Base-by-base conservation (phyloP, 1,140 invertebrate species). In the Aphelenchoides fujianensis region DNA sequence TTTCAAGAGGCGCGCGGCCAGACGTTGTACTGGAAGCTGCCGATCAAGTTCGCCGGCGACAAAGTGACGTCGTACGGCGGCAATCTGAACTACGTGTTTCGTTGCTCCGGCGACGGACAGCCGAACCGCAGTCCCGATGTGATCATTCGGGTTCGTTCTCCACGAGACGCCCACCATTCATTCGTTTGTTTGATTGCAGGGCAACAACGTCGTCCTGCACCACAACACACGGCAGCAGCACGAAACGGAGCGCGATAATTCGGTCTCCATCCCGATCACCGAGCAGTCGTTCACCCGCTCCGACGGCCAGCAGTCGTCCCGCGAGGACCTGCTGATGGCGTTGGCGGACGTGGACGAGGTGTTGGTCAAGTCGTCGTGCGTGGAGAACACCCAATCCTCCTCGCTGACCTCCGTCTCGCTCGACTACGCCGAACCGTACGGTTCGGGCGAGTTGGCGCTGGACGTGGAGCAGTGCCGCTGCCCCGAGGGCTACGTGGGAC, bases 11-110 rank as follows among this genome's bases (percentile, higher is more conserved):
- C 86, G 80, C 77, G 87, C 83, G 71, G 73, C 30, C 84, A 88
- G 75, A 87, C 90, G 1, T 90, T 90, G 71, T 93, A 92, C 80
- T 93, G 91, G 91, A 88, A 88, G 63, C 84, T 93, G 12, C 91
- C 92, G 0, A 79, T 79, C 79, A 89, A 90, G 59, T 97, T 95
- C 86, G 84, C 94, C 19, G 93, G 93, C 3, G 89, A 97, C 85
- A 94, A 95, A 86, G 89, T 97, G 19, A 91, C 91, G 0, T 89
- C 93, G 0, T 98, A 97, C 81, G 95, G 95, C 52, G 95, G 95
- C 23, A 88, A 89, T 74, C 85, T 98, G 0, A 90, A 88, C 53
- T 97, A 94, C 83, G 91, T 90, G 0, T 85, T 96, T 0, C 89
- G 90, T 74, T 91, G 93, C 82, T 69, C 76, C 27, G 81, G 83